These are phyloP conservation scores for Muntiacus reevesi DNA, from an alignment of 2,113 vertebrate genomes.

Conservation along the genomic window DNA sequence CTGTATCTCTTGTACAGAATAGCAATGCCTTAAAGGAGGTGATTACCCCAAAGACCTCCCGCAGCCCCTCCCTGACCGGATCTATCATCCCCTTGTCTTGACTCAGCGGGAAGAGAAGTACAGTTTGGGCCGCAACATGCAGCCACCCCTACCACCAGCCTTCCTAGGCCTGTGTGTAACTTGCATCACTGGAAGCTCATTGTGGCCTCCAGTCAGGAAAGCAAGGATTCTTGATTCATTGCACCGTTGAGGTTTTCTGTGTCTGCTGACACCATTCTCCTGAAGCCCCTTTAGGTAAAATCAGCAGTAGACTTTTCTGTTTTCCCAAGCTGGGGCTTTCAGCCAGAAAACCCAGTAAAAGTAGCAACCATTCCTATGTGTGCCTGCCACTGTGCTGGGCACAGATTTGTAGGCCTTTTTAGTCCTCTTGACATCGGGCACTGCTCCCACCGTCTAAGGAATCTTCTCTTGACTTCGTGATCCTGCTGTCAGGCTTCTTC, in stretches of 20 bases:
- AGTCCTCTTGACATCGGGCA: rapidly evolving
- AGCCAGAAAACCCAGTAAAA: not conserved
- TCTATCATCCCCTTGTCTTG: not conserved
- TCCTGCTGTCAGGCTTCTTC: not conserved
- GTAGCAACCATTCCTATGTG: not conserved
- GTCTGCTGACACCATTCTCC: not conserved
- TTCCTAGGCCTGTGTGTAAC: not conserved
- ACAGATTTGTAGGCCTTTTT: too few species aligned
- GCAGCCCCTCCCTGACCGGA: not conserved
- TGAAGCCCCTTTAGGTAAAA: not conserved
- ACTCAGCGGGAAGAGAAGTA: not conserved
- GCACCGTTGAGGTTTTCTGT: not conserved
- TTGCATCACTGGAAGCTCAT: rapidly evolving
- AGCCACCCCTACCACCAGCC: not conserved
- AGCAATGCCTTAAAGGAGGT: not conserved
- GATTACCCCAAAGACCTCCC: not conserved
- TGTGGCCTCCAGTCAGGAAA: not conserved
- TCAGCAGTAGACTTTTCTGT: not conserved
- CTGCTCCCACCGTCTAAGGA: not conserved
- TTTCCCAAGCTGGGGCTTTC: not conserved
- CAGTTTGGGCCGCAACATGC: rapidly evolving
- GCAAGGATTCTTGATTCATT: not conserved
- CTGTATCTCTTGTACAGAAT: not conserved
- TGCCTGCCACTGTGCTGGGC: not conserved
- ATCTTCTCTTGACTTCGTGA: not conserved